These are phyloP conservation scores for Phyto melanocephala DNA, from an alignment of 2,888 invertebrate species.

Conservation along the genomic window DNA sequence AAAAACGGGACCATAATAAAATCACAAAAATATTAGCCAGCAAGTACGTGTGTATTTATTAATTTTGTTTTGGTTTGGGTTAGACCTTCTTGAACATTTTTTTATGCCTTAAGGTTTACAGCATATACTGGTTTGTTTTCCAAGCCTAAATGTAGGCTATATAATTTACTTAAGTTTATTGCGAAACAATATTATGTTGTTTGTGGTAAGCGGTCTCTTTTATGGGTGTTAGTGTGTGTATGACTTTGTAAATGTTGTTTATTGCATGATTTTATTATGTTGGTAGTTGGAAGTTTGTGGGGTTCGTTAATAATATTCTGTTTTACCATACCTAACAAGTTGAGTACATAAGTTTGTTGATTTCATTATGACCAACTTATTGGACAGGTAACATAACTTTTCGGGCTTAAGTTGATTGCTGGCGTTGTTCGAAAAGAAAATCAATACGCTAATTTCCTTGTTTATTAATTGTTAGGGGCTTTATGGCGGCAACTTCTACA, in stretches of 20 bases:
- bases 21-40: not conserved
- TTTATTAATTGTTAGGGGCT: not conserved
- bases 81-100: conserved; percentile 13
- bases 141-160: conserved; percentile 44
- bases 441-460: conserved; percentile 32
- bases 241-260: not conserved
- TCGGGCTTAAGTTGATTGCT: not conserved
- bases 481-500: no score
- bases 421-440: not conserved
- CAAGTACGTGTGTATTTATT: not conserved
- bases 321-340: not conserved
- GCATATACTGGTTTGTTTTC: not conserved
- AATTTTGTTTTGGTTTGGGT: not conserved
- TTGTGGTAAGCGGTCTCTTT: not conserved
- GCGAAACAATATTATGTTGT: conserved; percentile 39
- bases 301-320: conserved; percentile 39
- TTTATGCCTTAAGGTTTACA: not conserved
- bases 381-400: conserved; percentile 54
- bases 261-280: conserved; percentile 5
- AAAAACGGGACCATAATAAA: not conserved
- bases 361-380: conserved; percentile 43
- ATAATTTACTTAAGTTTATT: conserved; percentile 54
- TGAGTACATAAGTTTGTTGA: conserved; percentile 27
- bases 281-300: conserved; percentile 30
- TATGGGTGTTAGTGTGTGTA: not conserved